Evolutionary conservation across 2,888 invertebrate genomes (phyloP).

Genomic region (Acleris cristana): DNA sequence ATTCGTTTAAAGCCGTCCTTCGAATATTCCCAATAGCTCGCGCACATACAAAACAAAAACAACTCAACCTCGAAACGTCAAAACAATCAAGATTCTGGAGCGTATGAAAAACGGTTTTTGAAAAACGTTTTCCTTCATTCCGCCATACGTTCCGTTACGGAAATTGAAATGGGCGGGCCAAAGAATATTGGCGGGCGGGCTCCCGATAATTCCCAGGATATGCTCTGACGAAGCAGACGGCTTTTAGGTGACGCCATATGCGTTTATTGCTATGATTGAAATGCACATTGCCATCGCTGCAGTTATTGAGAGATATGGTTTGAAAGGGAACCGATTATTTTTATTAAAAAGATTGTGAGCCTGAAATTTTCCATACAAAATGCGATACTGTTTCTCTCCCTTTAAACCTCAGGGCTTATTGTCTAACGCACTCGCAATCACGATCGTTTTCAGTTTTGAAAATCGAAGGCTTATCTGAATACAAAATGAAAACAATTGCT

Average conservation of each 20-base stretch:
- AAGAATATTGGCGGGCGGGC: conserved; percentile 36
- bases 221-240: conserved; percentile 22
- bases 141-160: conserved; percentile 25
- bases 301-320: no score
- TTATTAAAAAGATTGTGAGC: no score
- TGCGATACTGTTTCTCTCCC: no score
- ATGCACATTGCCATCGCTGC: no score
- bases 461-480: no score
- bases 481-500: no score
- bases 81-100: conserved; percentile 24
- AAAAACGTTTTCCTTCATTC: conserved; percentile 8
- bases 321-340: no score
- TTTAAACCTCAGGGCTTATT: no score
- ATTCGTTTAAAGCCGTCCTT: no score
- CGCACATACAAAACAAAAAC: neutral
- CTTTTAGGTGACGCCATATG: neutral
- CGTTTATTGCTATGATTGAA: neutral
- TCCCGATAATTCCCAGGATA: conserved; percentile 30
- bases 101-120: conserved; percentile 24
- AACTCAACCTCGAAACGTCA: conserved; percentile 15
- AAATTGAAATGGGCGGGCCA: conserved; percentile 35
- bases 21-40: neutral
- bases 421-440: no score
- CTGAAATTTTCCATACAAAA: no score
- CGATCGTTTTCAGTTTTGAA: no score